A percentile compares a stretch with the other conserved stretches of the same genome.
These are phyloP conservation scores for Cheilinus undulatus DNA, from an alignment of 2,113 vertebrate genomes.

Conservation along the genomic window DNA sequence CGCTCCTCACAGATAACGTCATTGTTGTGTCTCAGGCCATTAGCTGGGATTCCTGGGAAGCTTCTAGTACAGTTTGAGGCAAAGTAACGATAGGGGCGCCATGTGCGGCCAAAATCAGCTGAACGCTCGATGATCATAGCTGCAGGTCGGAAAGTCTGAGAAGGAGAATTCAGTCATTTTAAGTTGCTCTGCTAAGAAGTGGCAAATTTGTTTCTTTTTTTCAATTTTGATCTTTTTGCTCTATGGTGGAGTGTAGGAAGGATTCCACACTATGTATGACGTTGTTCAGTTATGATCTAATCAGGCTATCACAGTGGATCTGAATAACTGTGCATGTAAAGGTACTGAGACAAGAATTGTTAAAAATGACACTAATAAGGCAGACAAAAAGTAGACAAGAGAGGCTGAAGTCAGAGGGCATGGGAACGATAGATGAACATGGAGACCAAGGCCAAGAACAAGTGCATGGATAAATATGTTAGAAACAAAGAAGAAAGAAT, in stretches of 20 bases:
- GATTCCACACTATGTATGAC: too few species aligned
- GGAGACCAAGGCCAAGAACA: conserved; percentile 5
- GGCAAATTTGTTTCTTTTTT: too few species aligned
- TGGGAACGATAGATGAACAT: conserved; percentile 45
- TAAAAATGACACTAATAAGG: neutral
- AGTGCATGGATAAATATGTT: neutral
- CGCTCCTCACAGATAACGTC: conserved; percentile 89
- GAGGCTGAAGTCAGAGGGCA: conserved; percentile 11
- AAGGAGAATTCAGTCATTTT: neutral
- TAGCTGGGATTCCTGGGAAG: conserved; percentile 79
- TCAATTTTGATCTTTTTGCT: too few species aligned
- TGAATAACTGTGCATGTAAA: too few species aligned
- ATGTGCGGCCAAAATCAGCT: conserved; percentile 84
- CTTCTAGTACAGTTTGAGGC: conserved; percentile 89
- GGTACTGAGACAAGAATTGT: neutral
- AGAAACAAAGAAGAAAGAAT: neutral
- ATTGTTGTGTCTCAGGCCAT: conserved; percentile 78
- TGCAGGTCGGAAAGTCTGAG: conserved; percentile 88
- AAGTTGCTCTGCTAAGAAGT: too few species aligned
- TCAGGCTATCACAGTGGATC: too few species aligned
- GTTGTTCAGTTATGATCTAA: too few species aligned
- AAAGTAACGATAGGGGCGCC: conserved; percentile 89
- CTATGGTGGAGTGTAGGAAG: too few species aligned
- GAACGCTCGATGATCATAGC: conserved; percentile 90
- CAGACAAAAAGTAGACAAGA: neutral